Evolutionary conservation across 2,888 invertebrate genomes (phyloP).

Genomic region (Lagria hirta): DNA sequence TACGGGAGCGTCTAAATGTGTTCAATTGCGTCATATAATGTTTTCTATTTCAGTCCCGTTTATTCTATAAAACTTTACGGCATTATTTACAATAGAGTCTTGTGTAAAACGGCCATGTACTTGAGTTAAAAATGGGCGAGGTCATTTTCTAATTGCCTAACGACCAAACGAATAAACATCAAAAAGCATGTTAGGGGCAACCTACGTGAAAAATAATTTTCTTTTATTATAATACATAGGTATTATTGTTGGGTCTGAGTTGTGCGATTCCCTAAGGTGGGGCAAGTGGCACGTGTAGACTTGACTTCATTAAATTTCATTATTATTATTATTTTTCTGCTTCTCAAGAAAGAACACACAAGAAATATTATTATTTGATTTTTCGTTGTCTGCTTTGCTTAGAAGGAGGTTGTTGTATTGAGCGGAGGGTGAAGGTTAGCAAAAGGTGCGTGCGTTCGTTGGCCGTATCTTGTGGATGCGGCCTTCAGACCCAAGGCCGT

Average conservation of each 20-base stretch:
- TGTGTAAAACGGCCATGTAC: slow-evolving; percentile 24
- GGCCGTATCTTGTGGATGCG: slow-evolving; percentile 12
- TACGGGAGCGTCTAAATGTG: not conserved
- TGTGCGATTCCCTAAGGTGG: too few relatives aligned
- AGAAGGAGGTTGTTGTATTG: too few relatives aligned
- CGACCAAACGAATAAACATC: slow-evolving; percentile 17
- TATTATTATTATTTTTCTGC: too few relatives aligned
- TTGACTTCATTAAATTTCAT: slow-evolving; percentile 4
- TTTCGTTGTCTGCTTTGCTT: slow-evolving; percentile 9
- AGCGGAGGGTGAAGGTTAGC: slow-evolving; percentile 11
- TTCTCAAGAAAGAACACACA: too few relatives aligned
- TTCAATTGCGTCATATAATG: not conserved
- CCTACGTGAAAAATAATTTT: slow-evolving; percentile 22
- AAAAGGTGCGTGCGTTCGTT: slow-evolving; percentile 19
- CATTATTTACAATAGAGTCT: slow-evolving; percentile 10
- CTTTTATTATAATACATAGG: too few relatives aligned
- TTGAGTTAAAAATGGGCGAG: slow-evolving; percentile 28
- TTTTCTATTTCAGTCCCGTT: not conserved
- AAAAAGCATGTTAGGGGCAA: slow-evolving; percentile 13
- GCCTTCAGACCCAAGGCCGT: slow-evolving; percentile 18
- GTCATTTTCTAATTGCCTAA: slow-evolving; percentile 25
- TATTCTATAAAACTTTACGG: slow-evolving; percentile 5
- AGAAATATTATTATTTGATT: slow-evolving; percentile 6
- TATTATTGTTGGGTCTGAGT: too few relatives aligned
- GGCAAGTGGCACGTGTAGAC: too few relatives aligned